Conservation (phyloP, 2,113 vertebrate species). For the Gasterosteus nipponicus region DNA sequence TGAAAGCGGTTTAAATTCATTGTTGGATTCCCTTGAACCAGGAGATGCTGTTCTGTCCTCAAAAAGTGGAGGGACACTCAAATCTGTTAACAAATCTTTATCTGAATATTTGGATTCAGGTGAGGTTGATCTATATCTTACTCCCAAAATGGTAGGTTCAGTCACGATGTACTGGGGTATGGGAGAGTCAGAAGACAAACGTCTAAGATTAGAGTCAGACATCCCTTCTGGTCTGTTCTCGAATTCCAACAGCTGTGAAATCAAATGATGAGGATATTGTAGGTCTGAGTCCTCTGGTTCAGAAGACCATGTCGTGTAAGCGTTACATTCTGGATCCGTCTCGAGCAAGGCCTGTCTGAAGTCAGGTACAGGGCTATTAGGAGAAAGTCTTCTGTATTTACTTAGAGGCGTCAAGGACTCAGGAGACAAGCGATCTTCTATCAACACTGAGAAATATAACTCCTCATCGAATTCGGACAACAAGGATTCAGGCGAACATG, state of each 20-base stretch:
- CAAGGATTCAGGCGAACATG: slow-evolving; percentile 45
- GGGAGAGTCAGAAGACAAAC: slow-evolving; percentile 60
- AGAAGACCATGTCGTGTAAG: slow-evolving; percentile 5
- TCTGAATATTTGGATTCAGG: slow-evolving; percentile 44
- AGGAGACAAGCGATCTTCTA: slow-evolving; percentile 41
- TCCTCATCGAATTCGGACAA: slow-evolving; percentile 31
- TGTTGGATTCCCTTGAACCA: slow-evolving; percentile 38
- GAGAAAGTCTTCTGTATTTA: slow-evolving; percentile 30
- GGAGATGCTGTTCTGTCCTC: slow-evolving; percentile 51
- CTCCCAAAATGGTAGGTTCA: not conserved
- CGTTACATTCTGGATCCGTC: not conserved
- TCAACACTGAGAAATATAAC: not conserved
- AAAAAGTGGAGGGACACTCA: slow-evolving; percentile 12
- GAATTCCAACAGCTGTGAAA: slow-evolving; percentile 23
- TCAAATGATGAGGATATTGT: slow-evolving; percentile 32
- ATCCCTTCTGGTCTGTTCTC: slow-evolving; percentile 17
- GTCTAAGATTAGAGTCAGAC: slow-evolving; percentile 27
- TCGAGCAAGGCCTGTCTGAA: slow-evolving; percentile 25
- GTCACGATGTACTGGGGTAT: slow-evolving; percentile 26
- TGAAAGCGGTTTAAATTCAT: slow-evolving; percentile 45
- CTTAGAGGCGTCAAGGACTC: slow-evolving; percentile 21
- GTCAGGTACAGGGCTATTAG: slow-evolving; percentile 53
- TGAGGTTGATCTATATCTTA: slow-evolving; percentile 33
- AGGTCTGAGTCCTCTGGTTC: slow-evolving; percentile 33
- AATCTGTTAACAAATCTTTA: slow-evolving; percentile 44